Evolutionary conservation across 2,888 invertebrate species (phyloP).

Genomic region (Eudemis profundana): DNA sequence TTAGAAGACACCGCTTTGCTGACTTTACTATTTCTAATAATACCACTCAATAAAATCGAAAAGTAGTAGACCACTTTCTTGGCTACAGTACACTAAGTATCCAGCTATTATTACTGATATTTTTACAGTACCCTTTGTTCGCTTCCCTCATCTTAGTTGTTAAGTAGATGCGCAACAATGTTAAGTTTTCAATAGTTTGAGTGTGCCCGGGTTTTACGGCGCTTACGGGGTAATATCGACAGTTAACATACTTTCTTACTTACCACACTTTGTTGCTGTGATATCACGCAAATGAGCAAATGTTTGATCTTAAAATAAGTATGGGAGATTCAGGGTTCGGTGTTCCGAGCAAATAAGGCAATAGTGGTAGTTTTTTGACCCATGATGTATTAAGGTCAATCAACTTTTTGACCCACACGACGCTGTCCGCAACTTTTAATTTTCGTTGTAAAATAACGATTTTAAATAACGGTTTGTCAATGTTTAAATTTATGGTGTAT

Average conservation of each 20-base stretch:
- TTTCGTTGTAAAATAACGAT: no score
- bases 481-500: no score
- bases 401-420: no score
- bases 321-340: neutral
- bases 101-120: neutral
- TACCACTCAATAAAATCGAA: no score
- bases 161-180: constrained; percentile 42
- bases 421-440: no score
- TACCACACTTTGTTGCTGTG: constrained; percentile 28
- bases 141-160: constrained; percentile 3
- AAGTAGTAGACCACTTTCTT: neutral
- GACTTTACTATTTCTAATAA: no score
- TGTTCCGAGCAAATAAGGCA: no score
- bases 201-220: constrained; percentile 45
- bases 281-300: neutral
- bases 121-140: constrained; percentile 1
- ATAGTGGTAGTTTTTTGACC: no score
- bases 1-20: neutral
- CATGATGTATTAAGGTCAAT: no score
- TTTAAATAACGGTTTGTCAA: no score
- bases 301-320: constrained; percentile 1
- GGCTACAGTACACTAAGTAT: neutral
- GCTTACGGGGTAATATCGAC: constrained; percentile 38
- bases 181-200: constrained; percentile 48
- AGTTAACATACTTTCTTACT: constrained; percentile 37